Base-by-base conservation (phyloP, 2,888 invertebrate species). In the Luperina testacea region DNA sequence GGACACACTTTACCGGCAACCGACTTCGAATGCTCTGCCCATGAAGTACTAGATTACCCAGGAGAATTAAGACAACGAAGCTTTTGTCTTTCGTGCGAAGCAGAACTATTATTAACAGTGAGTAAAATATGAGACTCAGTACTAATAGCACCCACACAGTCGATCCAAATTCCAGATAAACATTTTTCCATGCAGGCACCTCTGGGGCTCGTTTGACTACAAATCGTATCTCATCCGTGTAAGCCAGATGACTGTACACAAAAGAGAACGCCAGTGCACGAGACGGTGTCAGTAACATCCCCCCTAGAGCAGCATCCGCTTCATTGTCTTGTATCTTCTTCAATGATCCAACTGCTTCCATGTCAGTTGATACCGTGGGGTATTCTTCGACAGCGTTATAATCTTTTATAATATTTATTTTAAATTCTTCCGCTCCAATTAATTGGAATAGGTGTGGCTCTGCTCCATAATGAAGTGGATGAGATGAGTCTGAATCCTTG, bases 391-490 rank as follows among this genome's bases (percentile, higher is more conserved):
- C 78, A 65, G 86, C 87, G 20, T 89, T 85, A 17, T 85, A 83
- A 63, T 90, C 71, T 0, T 78, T 90, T 6, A 87, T 86, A 38
- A 92, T 91, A 42, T 94, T 91, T 1, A 94, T 65, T 3, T 91
- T 86, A 64, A 96, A 94, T 51, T 91, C 81, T 82, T 92, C 91
- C 71, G 89, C 78, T 78, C 91, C 90, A 45, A 96, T 85, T 38
- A 94, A 75, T 24, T 90, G 63, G 9, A 96, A 83, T 8, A 91
- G 79, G 57, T 88, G 89, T 78, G 92, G 91, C 69, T 94, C 94
- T 0, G 87, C 79, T 20, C 93, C 93, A 27, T 84, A 78, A 13
- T 72, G 71, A 45, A 86, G 74, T 68, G 75, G 67, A 27, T 78
- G 71, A 15, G 69, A 67, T 5, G 67, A 53, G 2, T 73, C 24